Evolutionary conservation across 2,888 invertebrate genomes (phyloP), one percentile per base, ranked within the genome.

Genomic region (Tetheella fluctuosa): DNA sequence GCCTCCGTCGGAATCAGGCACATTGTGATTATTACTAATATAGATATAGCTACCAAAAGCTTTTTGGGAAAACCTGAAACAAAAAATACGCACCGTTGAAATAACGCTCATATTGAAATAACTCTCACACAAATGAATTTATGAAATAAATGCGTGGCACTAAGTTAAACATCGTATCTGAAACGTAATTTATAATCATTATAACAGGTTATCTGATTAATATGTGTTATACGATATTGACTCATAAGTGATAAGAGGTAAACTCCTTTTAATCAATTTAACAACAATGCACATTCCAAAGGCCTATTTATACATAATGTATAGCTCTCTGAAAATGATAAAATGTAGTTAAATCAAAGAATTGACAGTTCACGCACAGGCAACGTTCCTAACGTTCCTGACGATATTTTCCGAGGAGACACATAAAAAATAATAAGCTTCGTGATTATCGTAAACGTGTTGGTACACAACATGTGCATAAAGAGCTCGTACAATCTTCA

Each of bases 361-460:
- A 59, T 65, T 64, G 61, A 59, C 64, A 60, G 42, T 62, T 39
- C 63, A 34, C 54, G 6, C 25, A 54, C 65, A 64, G 74, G 25
- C 3, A 25, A 8, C 69, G 69, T 77, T 78, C 74, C 70, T 70
- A 68, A n/a, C n/a, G n/a, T 75, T 69, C 75, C 66, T 59, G 67
- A 68, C 69, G 74, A 73, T n/a, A n/a, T n/a, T n/a, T n/a, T n/a
- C 70, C 71, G 76, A 75, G 78, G 80, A 82, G 79, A 79, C 85
- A 85, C 89, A 91, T 91, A 91, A 91, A 92, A 91, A 91, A 91
- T 91, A 91, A 91, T 91, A 91, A 89, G 89, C 80, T 81, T 67
- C 77, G 74, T 86, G 87, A 86, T 91, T 84, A 86, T 85, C 76
- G 80, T 83, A 73, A 75, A 73, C 72, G 76, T 72, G 74, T 74